Conservation (phyloP, 37 sponge, comb jelly and placozoan species). For the Mnemiopsis leidyi region DNA sequence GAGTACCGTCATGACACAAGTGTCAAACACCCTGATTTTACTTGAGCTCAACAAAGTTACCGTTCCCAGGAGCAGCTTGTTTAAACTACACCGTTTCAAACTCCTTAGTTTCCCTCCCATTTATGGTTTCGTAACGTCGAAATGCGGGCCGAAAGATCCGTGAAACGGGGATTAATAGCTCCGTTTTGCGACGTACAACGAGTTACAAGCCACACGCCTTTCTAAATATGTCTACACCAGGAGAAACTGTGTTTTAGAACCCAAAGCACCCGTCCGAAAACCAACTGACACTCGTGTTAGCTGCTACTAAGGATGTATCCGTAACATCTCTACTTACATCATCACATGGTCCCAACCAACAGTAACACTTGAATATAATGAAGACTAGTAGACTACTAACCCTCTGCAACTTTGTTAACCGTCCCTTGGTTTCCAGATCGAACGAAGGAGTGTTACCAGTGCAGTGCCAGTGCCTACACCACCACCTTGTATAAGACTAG, state of each 20-base stretch:
- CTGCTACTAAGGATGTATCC: too few relatives aligned
- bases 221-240: not conserved
- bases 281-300: not conserved
- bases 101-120: not conserved
- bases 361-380: too few relatives aligned
- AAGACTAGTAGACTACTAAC: too few relatives aligned
- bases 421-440: too few relatives aligned
- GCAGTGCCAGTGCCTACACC: not conserved
- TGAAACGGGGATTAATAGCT: not conserved
- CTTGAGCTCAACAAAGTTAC: not conserved
- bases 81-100: not conserved
- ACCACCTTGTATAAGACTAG: not conserved
- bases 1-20: not conserved
- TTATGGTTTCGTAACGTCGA: not conserved
- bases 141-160: not conserved
- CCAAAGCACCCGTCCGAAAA: not conserved
- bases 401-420: too few relatives aligned
- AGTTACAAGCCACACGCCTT: not conserved
- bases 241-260: not conserved
- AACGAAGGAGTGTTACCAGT: constrained; percentile 18
- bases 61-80: not conserved
- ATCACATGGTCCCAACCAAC: too few relatives aligned
- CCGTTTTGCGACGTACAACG: not conserved
- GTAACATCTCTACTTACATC: too few relatives aligned
- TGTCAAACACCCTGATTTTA: not conserved